Evolutionary conservation across 2,888 invertebrate genomes (phyloP), one percentile per base, ranked within the genome.

Genomic region (Agriopis marginaria): DNA sequence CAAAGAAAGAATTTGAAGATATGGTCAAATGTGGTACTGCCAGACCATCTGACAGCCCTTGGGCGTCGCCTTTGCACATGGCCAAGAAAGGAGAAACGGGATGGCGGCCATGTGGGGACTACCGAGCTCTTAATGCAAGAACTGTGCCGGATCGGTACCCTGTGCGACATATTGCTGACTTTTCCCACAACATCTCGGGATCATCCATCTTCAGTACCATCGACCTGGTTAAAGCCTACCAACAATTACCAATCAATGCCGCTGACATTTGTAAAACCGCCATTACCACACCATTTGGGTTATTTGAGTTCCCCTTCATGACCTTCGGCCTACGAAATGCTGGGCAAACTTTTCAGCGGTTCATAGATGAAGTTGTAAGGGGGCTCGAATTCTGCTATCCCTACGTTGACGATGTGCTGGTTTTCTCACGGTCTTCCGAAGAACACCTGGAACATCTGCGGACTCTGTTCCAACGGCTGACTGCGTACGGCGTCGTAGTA

Each of bases 51-150:
- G 12, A 39, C 7, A 54, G 54, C 7, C 39, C 54, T 0, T 54
- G 54, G 54, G 39, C 54, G 0, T 54, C 54, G 3, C 54, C 54
- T 0, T 7, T 54, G 9, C 39, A 54, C 7, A 54, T 54, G 54
- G 39, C 39, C 3, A 0, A 7, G 5, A 54, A 54, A 39, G 12
- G 39, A 6, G 54, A 54, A 8, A 10, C 3, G 2, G 11, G 5
- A 9, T 54, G 54, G 54, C 32, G 63, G 6, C 63, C 63, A 14
- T 64, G 63, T 11, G 63, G 63, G 5, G 63, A 64, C 12, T 64
- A 64, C n/a, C n/a, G 56, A 0, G 44, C 45, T 1, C 11, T 64
- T 3, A 64, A 56, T 12, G 49, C 63, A 0, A 47, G 49, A 9
- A 64, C 63, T 7, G 47, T 56, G 11, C 63, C 47, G 53, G 68